phyloP scores from a whole-genome alignment of 2,797 vertebrate genomes.

The Acestrorhynchus altus region DNA sequence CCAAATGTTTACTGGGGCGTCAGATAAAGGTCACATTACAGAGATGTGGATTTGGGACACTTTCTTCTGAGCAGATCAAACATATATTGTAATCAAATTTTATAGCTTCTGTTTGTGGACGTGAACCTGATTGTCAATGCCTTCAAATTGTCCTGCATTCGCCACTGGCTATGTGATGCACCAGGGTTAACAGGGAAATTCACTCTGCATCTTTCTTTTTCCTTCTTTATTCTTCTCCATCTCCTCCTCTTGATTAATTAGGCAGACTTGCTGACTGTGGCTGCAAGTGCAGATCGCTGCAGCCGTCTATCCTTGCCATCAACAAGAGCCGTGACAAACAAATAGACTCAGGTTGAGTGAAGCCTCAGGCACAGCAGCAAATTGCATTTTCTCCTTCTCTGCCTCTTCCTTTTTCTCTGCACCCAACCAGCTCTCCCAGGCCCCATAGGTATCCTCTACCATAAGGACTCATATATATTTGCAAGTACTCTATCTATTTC shows the following conservation, averaged over 20 bases:
- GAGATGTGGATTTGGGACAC: no score
- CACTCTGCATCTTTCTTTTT: no score
- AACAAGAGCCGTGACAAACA: slow-evolving; percentile 61
- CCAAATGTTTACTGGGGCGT: no score
- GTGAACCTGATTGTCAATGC: no score
- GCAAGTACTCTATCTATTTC: slow-evolving; percentile 6
- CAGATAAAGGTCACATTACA: no score
- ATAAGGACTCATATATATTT: background rate
- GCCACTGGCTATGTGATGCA: background rate
- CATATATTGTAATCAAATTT: no score
- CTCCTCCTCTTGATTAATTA: slow-evolving; percentile 69
- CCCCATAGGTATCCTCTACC: background rate
- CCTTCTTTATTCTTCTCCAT: background rate
- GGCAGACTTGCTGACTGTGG: slow-evolving; percentile 60
- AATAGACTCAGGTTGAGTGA: slow-evolving; percentile 46
- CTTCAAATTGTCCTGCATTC: no score
- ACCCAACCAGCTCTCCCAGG: slow-evolving; percentile 2
- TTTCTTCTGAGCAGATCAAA: no score
- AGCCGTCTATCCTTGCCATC: slow-evolving; percentile 61
- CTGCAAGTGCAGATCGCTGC: slow-evolving; percentile 47
- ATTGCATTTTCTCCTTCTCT: background rate
- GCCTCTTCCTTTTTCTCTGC: background rate
- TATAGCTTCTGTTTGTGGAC: no score
- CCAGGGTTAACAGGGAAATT: background rate
- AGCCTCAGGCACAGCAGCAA: background rate